A percentile compares a stretch with the other conserved stretches of the same genome.
phyloP scores from a whole-genome alignment of 2,888 invertebrate species.

The Lumbricus terrestris region DNA sequence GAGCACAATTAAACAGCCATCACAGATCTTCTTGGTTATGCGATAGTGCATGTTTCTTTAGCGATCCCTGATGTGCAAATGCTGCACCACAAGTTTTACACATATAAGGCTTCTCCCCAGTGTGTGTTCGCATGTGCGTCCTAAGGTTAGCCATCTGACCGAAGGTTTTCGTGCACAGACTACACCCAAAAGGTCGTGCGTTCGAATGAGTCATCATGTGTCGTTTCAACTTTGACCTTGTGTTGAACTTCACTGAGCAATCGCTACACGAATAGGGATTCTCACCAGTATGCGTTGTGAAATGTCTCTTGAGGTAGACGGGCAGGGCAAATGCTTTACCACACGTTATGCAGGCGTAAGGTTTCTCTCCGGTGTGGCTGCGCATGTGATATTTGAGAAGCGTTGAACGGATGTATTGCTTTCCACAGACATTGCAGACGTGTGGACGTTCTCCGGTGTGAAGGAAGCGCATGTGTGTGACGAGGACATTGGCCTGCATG shows the following conservation, averaged over 20 bases:
- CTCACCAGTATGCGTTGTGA: neutral
- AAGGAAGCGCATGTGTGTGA: neutral
- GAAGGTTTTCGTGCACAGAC: neutral
- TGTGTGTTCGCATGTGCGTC: slow-evolving; percentile 10
- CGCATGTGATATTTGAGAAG: neutral
- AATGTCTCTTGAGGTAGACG: neutral
- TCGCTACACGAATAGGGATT: neutral
- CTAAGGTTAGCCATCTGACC: neutral
- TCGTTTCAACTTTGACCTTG: neutral
- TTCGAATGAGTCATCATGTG: neutral
- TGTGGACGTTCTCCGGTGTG: slow-evolving; percentile 7
- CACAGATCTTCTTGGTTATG: neutral
- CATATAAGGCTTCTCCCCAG: neutral
- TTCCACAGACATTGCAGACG: neutral
- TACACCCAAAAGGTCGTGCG: neutral
- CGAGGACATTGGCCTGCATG: neutral
- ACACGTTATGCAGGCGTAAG: neutral
- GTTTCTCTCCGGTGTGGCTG: neutral
- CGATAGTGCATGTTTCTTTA: neutral
- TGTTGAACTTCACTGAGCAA: neutral
- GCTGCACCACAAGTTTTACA: neutral
- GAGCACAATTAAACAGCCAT: neutral
- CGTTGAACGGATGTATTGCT: neutral
- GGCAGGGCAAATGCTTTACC: neutral
- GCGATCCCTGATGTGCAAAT: neutral